Base-by-base conservation (phyloP, 2,113 vertebrate species). In the Lepus europaeus region DNA sequence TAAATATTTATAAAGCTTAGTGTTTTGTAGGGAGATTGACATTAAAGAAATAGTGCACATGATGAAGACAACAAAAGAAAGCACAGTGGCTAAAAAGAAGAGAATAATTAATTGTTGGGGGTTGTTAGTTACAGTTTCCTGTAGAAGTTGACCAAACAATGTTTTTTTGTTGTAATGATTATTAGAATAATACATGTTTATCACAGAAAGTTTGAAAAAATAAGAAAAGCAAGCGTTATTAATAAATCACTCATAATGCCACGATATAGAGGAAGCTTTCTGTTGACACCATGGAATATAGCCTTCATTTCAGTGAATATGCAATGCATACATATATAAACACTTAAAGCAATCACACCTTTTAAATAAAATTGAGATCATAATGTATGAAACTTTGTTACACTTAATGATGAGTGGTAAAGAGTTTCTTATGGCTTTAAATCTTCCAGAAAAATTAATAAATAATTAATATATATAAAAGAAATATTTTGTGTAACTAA, bases 291-390 rank as follows among this genome's bases (percentile, higher is more conserved):
- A 81, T 83, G n/a, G 61, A 53, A 0, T 72, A 76, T 39, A 82
- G 39, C 31, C 4, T 87, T 87, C 53, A 87, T 77, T 87, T 83
- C 66, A 77, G 78, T 77, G 61, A 22, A 53, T 36, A 61, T 79
- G 7, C 22, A 89, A 72, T 49, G 83, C 70, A 63, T 61, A 74
- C 1, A 45, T 82, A 23, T 70, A 70, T 72, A 66, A 90, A n/a
- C 45, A 87, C 27, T 77, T 77, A 33, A 76, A 94, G 76, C 19
- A 76, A 31, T 27, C 4, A 68, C 66, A 69, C 3, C 66, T 92
- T 92, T 92, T 80, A 69, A 91, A 51, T 79, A 89, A 79, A 96
- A 69, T 76, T 87, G 70, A 72, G 27, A 82, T 83, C 22, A n/a
- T 33, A 78, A 61, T 69, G 27, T 73, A 66, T 73, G 56, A 82